Base-by-base conservation (phyloP, 2,113 vertebrate species). In the Mustelus asterias region DNA sequence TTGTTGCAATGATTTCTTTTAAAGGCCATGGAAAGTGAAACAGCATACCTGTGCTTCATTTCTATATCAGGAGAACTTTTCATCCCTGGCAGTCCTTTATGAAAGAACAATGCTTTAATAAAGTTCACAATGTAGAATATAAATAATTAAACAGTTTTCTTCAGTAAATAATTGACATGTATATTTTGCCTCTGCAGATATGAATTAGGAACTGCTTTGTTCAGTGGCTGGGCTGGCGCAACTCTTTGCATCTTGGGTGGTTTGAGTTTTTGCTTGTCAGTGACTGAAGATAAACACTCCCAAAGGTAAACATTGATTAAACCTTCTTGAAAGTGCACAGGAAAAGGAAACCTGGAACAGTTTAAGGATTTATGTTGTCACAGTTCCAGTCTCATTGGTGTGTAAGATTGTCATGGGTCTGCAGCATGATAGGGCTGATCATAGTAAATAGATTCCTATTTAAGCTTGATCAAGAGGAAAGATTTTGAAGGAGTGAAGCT, bases 191-290 rank as follows among this genome's bases (percentile, higher is more conserved):
- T 96, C 67, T 96, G 11, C 96, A 99, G 99, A 97, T 99, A 97
- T 97, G 99, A 99, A 97, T 96, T 99, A 78, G 99, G 99, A 97
- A 98, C 98, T 16, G 99, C 98, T 26, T 96, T 99, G 95, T 99
- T 99, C 96, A 97, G 99, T 67, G 99, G 99, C 95, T 99, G 98
- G 99, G 98, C 99, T 88, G 99, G 99, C 96, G 97, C 99, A 20
- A 97, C 98, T 0, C 98, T 99, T 96, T 98, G 98, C 96, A 97
- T 99, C 95, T 98, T 97, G 95, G 98, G 98, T n/a, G 98, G 98
- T 72, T 95, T 97, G 26, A 98, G 99, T 97, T 97, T 98, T 97
- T 98, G 97, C 96, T 99, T 98, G 97, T 98, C 98, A 86, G 22
- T 86, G 24, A 13, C 83, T 86, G 83, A 86, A 48, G 83, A 86